Evolutionary conservation across 2,113 vertebrate genomes (phyloP).

Genomic region (Pipa parva): DNA sequence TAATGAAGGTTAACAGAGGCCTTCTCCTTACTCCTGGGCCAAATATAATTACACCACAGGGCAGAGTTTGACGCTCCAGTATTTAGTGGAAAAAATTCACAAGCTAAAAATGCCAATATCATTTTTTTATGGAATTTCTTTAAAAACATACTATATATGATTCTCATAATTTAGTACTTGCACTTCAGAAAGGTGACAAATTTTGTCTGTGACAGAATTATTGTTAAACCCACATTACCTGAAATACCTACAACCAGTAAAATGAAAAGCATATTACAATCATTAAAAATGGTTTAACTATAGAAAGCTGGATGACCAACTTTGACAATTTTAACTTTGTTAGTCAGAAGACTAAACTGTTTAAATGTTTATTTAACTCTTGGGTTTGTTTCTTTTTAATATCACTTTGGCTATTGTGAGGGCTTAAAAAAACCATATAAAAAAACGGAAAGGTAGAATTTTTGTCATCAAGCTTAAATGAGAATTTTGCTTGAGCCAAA

Average conservation of each 20-base stretch:
- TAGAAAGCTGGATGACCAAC: not conserved
- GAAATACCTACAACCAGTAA: not conserved
- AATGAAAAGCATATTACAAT: slow-evolving; percentile 9
- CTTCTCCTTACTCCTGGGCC: too few relatives aligned
- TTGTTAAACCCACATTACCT: slow-evolving; percentile 1
- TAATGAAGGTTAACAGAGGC: too few relatives aligned
- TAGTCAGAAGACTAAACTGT: slow-evolving; percentile 21
- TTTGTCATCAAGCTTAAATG: slow-evolving; percentile 8
- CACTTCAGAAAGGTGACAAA: too few relatives aligned
- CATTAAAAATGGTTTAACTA: slow-evolving; percentile 11
- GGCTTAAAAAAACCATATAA: slow-evolving; percentile 22
- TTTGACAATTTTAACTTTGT: slow-evolving; percentile 1
- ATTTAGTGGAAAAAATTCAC: too few relatives aligned
- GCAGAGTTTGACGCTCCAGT: too few relatives aligned
- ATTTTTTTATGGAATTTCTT: too few relatives aligned
- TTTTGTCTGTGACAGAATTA: not conserved
- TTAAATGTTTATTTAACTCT: slow-evolving; percentile 18
- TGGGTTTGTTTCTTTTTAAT: slow-evolving; percentile 34
- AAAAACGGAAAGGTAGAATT: slow-evolving; percentile 32
- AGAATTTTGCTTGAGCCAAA: slow-evolving; percentile 22
- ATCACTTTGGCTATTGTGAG: slow-evolving; percentile 25
- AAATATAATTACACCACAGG: too few relatives aligned
- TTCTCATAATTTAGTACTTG: too few relatives aligned
- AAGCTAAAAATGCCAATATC: too few relatives aligned
- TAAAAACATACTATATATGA: too few relatives aligned